Percentiles rank a stretch among this genome's conserved stretches.
phyloP scores from a whole-genome alignment of 2,113 vertebrate species.

The Megalops atlanticus region DNA sequence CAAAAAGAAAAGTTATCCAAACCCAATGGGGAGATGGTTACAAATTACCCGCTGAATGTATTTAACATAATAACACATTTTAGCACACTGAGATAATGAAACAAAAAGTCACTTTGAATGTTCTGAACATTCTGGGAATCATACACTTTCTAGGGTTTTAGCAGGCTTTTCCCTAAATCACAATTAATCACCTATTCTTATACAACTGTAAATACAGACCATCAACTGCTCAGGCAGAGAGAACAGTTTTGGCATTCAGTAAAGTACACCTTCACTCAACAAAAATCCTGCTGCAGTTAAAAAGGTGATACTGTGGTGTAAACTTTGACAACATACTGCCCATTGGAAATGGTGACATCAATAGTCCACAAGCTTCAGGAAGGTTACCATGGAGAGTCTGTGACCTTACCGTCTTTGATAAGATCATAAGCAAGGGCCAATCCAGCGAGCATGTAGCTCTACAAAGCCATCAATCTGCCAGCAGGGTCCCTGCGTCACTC shows the following conservation, averaged over 20 bases:
- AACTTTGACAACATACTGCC: neutral
- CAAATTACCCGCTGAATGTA: constrained; percentile 15
- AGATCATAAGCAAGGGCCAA: neutral
- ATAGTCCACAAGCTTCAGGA: neutral
- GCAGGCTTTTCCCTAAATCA: neutral
- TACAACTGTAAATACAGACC: neutral
- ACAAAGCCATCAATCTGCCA: constrained; percentile 76
- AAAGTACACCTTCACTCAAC: neutral
- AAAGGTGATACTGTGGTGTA: neutral
- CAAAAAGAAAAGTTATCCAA: constrained; percentile 23
- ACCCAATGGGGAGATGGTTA: neutral
- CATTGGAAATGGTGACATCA: neutral
- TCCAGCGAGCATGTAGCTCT: constrained; percentile 29
- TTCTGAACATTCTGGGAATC: too few species aligned
- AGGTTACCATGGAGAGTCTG: neutral
- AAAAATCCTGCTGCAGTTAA: too few species aligned
- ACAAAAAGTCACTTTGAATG: constrained; percentile 2
- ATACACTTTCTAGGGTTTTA: neutral
- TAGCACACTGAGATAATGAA: constrained; percentile 26
- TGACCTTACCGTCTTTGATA: constrained; percentile 15
- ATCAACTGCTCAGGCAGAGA: neutral
- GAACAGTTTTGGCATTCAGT: neutral
- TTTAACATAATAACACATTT: constrained; percentile 22
- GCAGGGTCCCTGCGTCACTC: constrained; percentile 76
- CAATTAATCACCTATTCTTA: neutral